A percentile compares a stretch with the other conserved stretches of the same genome.
Evolutionary conservation across 1,140 invertebrate genomes (phyloP).

Genomic region (Macrosteles quadrilineatus): DNA sequence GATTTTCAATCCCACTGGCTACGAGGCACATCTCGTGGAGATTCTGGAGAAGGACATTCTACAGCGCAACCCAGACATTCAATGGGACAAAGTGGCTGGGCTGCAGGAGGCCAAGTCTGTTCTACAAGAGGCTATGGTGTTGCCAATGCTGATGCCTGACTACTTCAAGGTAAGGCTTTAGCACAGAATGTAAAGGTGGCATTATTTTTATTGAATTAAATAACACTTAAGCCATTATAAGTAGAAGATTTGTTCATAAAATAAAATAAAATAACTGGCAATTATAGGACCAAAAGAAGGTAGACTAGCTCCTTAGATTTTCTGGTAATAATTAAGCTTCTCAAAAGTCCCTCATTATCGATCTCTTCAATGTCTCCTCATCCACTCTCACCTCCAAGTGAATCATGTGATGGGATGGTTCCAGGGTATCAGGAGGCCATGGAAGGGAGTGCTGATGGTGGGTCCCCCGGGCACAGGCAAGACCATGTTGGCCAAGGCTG

Average conservation of each 20-base stretch:
- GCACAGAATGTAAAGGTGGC: background rate
- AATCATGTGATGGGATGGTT: constrained; percentile 38
- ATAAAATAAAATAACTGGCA: no score
- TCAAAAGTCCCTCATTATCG: no score
- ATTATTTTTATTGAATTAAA: no score
- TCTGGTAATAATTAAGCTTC: no score
- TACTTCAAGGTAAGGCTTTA: constrained; percentile 60
- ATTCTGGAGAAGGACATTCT: constrained; percentile 68
- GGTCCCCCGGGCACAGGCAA: constrained; percentile 94
- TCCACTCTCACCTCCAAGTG: no score
- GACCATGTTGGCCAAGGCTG: constrained; percentile 97
- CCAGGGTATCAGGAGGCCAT: constrained; percentile 79
- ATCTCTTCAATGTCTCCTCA: no score
- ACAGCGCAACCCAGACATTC: constrained; percentile 58
- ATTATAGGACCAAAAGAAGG: no score
- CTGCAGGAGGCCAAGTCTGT: constrained; percentile 66
- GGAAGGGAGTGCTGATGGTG: constrained; percentile 86
- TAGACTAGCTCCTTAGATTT: no score
- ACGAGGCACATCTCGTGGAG: constrained; percentile 78
- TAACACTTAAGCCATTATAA: no score
- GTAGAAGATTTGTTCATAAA: no score
- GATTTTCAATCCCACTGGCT: constrained; percentile 71
- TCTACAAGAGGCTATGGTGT: constrained; percentile 69
- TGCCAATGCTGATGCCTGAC: constrained; percentile 68
- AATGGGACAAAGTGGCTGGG: constrained; percentile 67